phyloP scores from a whole-genome alignment of 2,797 vertebrate species.

The Mormyrops attenuatus region DNA sequence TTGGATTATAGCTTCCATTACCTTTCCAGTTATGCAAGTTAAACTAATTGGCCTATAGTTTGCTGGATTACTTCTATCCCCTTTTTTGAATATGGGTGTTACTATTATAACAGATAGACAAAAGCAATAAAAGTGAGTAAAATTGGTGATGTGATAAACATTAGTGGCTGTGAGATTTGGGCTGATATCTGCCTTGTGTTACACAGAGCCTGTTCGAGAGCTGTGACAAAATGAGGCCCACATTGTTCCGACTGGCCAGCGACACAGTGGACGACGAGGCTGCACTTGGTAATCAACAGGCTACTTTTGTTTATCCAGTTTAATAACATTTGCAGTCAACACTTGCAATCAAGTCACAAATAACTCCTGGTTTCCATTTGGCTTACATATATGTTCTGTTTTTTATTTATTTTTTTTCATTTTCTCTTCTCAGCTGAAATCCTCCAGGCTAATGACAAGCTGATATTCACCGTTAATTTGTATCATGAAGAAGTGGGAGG shows the following conservation, averaged over 20 bases:
- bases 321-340: not conserved
- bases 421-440: constrained; percentile 58
- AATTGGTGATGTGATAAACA: not conserved
- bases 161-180: not conserved
- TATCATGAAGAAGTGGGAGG: constrained; percentile 55
- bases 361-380: not conserved
- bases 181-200: not conserved
- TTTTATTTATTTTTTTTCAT: not conserved
- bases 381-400: not conserved
- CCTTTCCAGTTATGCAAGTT: too few species aligned
- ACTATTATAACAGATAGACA: not conserved
- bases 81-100: too few species aligned
- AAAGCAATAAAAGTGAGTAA: not conserved
- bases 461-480: constrained; percentile 56
- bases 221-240: constrained; percentile 74
- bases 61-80: too few species aligned
- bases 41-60: too few species aligned
- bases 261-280: constrained; percentile 70
- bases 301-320: not conserved
- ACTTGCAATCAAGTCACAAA: not conserved
- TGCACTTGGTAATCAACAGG: constrained; percentile 47
- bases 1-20: too few species aligned
- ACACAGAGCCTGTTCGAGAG: constrained; percentile 60
- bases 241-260: constrained; percentile 78
- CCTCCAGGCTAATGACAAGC: constrained; percentile 73